These are phyloP conservation scores for Tamandua tetradactyla DNA, from an alignment of 2,797 vertebrate species.

Conservation along the genomic window DNA sequence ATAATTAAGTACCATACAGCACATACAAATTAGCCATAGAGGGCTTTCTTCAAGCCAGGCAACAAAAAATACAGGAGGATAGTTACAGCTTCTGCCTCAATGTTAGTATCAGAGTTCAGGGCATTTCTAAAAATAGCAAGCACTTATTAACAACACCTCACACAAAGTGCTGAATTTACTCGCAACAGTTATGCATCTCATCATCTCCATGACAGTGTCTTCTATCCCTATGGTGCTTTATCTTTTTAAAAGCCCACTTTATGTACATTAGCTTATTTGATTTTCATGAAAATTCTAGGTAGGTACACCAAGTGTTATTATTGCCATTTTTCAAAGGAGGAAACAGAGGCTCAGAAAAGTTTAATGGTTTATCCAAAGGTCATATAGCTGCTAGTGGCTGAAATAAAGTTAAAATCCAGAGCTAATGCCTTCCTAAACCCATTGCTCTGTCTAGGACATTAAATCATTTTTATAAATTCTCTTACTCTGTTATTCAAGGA, in stretches of 20 bases:
- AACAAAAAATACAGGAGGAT: neutral
- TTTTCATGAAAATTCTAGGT: neutral
- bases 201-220: neutral
- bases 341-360: neutral
- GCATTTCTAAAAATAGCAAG: neutral
- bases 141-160: neutral
- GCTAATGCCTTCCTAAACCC: neutral
- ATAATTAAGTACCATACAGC: neutral
- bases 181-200: neutral
- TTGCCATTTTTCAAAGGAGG: neutral
- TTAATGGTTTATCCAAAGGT: conserved; percentile 7
- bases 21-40: neutral
- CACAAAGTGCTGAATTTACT: neutral
- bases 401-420: conserved; percentile 1
- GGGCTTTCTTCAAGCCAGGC: neutral
- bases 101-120: neutral
- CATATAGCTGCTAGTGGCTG: neutral
- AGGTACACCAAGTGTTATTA: neutral
- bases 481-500: neutral
- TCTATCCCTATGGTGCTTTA: neutral
- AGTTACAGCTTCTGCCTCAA: neutral
- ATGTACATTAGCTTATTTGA: neutral
- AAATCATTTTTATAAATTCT: conserved; percentile 8
- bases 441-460: neutral
- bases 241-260: conserved; percentile 5